Evolutionary conservation across 2,113 vertebrate species (phyloP).

Genomic region (Chelonoidis abingdonii): DNA sequence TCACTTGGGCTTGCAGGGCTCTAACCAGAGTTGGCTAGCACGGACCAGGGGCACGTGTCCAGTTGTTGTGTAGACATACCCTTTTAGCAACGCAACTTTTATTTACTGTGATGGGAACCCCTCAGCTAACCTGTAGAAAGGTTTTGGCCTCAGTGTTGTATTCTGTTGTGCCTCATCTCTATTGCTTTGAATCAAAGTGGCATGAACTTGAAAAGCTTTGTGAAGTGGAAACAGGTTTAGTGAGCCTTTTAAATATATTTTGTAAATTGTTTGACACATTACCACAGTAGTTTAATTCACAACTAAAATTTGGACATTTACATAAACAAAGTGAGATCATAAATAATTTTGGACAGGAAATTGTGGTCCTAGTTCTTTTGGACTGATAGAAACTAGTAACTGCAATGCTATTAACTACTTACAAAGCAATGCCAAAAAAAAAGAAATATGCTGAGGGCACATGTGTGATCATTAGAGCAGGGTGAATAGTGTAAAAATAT

Average conservation of each 20-base stretch:
- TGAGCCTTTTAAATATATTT: constrained; percentile 78
- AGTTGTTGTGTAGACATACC: neutral
- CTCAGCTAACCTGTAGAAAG: constrained; percentile 19
- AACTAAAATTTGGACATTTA: constrained; percentile 76
- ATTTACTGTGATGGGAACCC: neutral
- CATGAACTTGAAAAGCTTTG: constrained; percentile 76
- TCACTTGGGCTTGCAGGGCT: neutral
- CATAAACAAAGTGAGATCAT: constrained; percentile 78
- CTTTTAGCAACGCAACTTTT: neutral
- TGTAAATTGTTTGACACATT: constrained; percentile 76
- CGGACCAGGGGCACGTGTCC: neutral
- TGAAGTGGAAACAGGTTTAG: constrained; percentile 83
- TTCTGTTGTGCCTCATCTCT: constrained; percentile 18
- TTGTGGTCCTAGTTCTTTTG: constrained; percentile 58
- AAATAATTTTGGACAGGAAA: constrained; percentile 82
- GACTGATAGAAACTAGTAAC: constrained; percentile 66
- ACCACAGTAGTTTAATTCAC: constrained; percentile 77
- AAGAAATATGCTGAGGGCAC: neutral
- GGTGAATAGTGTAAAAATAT: neutral
- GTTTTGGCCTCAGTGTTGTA: neutral
- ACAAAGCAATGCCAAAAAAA: constrained; percentile 16
- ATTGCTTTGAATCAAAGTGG: constrained; percentile 75
- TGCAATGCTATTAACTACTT: constrained; percentile 28
- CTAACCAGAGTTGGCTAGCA: neutral
- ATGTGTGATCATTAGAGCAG: constrained; percentile 16